Base-by-base conservation (phyloP, 2,797 vertebrate genomes). In the Galago senegalensis region DNA sequence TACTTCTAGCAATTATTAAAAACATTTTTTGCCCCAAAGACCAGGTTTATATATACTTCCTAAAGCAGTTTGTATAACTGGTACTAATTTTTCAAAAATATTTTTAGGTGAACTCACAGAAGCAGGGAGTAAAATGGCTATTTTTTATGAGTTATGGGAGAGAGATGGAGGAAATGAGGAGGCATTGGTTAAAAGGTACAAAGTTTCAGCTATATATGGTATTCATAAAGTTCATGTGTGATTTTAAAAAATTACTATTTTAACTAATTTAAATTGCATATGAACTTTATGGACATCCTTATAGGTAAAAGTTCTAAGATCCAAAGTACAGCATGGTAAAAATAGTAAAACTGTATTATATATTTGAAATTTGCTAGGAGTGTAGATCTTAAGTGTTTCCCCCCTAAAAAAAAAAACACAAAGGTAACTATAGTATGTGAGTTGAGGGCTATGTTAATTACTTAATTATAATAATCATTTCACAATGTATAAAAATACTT, bases 21-120 rank as follows among this genome's bases (percentile, higher is more conserved):
- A 69, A 49, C 1, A 0, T 46, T 91, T 75, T 94, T 79, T 80
- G n/a, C 10, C 37, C 12, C 67, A 10, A 53, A 49, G 34, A 60
- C 6, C 77, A 87, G 23, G 17, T 89, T 96, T 91, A n/a, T 94
- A 12, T 88, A 12, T 88, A 93, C 63, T 89, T 94, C 96, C 60
- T 86, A 60, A 29, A 87, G 29, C 67, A 81, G 87, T 85, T 95
- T 89, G 13, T 80, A 17, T 91, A 81, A 89, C 25, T 79, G 77
- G 46, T 88, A 89, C 18, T 95, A 77, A 70, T 43, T 85, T 95
- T 93, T 90, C 65, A 89, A 91, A 84, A 92, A 61, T 88, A 63
- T 40, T 85, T 82, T 80, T n/a, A 70, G 10, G 49, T 89, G 34
- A 92, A 75, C 67, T 83, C 5, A 9, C 84, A 79, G 31, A 85